Base-by-base conservation (phyloP, 1,140 invertebrate species). In the Bicyclus anynana region DNA sequence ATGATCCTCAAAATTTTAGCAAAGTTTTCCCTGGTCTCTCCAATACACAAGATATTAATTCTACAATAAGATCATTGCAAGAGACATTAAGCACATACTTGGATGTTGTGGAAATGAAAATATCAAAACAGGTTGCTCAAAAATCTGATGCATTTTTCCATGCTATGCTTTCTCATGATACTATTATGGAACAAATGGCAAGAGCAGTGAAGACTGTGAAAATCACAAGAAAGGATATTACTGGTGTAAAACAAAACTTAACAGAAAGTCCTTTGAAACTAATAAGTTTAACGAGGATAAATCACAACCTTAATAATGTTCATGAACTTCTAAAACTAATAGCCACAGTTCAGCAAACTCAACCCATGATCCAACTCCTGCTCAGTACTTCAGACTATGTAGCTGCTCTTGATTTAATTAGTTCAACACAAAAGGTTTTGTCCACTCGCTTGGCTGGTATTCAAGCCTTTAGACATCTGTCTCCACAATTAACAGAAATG, bases 361-460 rank as follows among this genome's bases (percentile, higher is more conserved):
- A 99, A 85, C 96, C 97, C 2, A 99, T 97, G 77, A 96, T 99
- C 72, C 98, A 99, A 80, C 90, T 97, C 37, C 89, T 99, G 9
- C 90, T 99, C 13, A 97, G 97, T 51, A 97, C 96, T 5, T 97
- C 96, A 62, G 98, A 99, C 88, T 99, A 98, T 91, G 97, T 98
- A 26, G 97, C 97, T 21, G 98, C 98, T 1, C 89, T 99, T 35
- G 98, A 99, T 90, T 92, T 99, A 40, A 99, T 99, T 65, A 93
- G 95, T 53, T 98, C 97, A 1, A 98, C 98, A 1, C 97, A 99
- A 90, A 97, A 99, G 89, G 95, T 99, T 58, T 89, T 99, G 10
- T 90, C 92, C 3, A 94, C 95, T 67, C 97, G 98, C 82, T 89
- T 99, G 42, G 93, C 94, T 55, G 97, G 97, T 20, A 92, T 99